Evolutionary conservation across 2,888 invertebrate species (phyloP), one percentile per base, ranked within the genome.

Genomic region (Polietes domitor): DNA sequence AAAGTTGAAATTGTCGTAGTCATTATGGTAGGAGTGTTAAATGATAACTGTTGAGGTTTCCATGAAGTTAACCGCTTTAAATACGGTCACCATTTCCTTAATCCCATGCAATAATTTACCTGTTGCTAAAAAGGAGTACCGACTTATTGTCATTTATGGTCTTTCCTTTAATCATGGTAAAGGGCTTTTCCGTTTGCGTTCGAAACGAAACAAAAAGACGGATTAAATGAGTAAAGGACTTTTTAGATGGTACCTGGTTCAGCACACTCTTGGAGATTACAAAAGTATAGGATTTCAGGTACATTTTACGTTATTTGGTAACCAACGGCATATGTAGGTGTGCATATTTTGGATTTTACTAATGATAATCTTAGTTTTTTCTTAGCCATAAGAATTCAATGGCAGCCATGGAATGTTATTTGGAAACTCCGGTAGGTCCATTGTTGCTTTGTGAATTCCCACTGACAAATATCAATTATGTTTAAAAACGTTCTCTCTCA

Each of bases 31-130:
- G 10, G 55, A 74, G 47, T 75, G 50, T 28, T 10, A 75, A 77
- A 75, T 58, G 53, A 47, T 32, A 28, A 83, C 80, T 83, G 71
- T 26, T 58, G 53, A 65, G 24, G 6, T 47, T 83, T 74, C 3
- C n/a, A 0, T 12, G 19, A 17, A 7, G n/a, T 21, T 15, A 41
- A 21, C 21, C 12, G 15, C 21, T n/a, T 68, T 68, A 68, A 68
- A 68, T 68, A 65, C 37, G 9, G 9, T 65, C 5, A 7, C 37
- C 7, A 7, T 37, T 37, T 47, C 47, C 7, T n/a, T 12, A n/a
- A n/a, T 47, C 15, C 47, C 47, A n/a, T 15, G 1, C n/a, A n/a
- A 24, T 28, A 9, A 17, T 61, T 43, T 68, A 68, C 68, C 68
- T 68, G 41, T 37, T 32, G 6, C 58, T 7, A 32, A 0, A 63